Evolutionary conservation across 2,797 vertebrate species (phyloP).

Genomic region (Brotula barbata): DNA sequence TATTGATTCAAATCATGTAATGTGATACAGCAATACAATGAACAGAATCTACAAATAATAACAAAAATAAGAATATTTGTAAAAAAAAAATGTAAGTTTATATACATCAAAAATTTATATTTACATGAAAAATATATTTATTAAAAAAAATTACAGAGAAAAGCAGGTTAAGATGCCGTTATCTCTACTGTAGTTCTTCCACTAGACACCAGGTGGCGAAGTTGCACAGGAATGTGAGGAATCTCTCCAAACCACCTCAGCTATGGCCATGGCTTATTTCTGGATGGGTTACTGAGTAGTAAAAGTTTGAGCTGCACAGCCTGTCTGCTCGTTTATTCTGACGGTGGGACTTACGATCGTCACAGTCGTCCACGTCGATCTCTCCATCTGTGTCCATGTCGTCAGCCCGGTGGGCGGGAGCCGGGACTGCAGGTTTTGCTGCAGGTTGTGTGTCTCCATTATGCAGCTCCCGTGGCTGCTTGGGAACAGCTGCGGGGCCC

Average conservation of each 20-base stretch:
- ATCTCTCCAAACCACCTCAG: constrained; percentile 9
- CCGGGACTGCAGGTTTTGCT: constrained; percentile 60
- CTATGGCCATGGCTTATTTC: constrained; percentile 22
- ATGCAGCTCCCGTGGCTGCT: constrained; percentile 80
- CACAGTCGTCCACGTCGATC: constrained; percentile 92
- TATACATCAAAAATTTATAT: no score
- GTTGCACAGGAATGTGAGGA: constrained; percentile 40
- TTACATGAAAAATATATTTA: no score
- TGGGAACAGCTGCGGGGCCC: constrained; percentile 62
- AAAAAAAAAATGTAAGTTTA: no score
- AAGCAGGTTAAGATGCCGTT: no score
- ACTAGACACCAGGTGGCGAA: constrained; percentile 59
- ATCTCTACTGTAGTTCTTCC: constrained; percentile 21
- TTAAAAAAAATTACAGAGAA: no score
- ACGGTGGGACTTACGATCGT: constrained; percentile 84
- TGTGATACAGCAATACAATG: no score
- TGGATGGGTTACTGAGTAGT: constrained; percentile 19
- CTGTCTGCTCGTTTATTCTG: background rate
- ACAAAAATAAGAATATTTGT: no score
- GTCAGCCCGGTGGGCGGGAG: constrained; percentile 58
- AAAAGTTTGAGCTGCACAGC: constrained; percentile 40
- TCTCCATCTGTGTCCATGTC: constrained; percentile 93
- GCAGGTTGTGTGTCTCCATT: constrained; percentile 62
- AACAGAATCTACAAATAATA: no score
- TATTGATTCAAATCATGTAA: no score